Percentiles rank a stretch among this genome's conserved stretches.
phyloP scores from a whole-genome alignment of 37 sponge, comb jelly and placozoan genomes.

The Aplysina aerophoba region DNA sequence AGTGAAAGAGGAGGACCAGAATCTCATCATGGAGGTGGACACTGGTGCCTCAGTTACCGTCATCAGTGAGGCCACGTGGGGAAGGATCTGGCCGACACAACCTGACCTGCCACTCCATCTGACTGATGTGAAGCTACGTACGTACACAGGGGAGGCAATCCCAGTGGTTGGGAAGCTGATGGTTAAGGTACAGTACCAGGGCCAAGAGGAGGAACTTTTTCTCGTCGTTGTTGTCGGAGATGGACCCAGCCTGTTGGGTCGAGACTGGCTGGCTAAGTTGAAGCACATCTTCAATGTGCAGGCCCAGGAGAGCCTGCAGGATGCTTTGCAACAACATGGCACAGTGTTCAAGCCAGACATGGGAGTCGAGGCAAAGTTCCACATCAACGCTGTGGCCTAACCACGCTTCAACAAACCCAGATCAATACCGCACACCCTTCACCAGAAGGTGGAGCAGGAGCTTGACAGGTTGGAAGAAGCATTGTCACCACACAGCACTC shows the following conservation, averaged over 20 bases:
- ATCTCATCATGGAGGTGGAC: not conserved
- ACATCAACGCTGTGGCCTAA: not conserved
- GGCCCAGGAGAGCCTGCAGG: not conserved
- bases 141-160: slow-evolving; percentile 29
- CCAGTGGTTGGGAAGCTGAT: slow-evolving; percentile 27
- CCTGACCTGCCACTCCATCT: not conserved
- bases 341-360: not conserved
- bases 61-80: not conserved
- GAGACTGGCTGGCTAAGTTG: slow-evolving; percentile 14
- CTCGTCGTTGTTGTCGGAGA: slow-evolving; percentile 30
- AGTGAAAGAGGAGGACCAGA: not conserved
- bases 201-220: not conserved
- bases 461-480: too few relatives aligned
- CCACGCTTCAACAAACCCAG: too few relatives aligned
- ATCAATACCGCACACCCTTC: too few relatives aligned
- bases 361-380: not conserved
- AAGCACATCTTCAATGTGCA: slow-evolving; percentile 1
- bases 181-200: slow-evolving; percentile 15
- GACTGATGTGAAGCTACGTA: not conserved
- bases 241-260: slow-evolving; percentile 27
- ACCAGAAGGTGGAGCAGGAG: too few relatives aligned
- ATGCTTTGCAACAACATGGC: not conserved
- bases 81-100: not conserved
- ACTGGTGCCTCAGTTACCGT: not conserved
- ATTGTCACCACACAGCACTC: too few relatives aligned